Conservation (phyloP, 2,797 vertebrate genomes). For the Lemur catta region DNA sequence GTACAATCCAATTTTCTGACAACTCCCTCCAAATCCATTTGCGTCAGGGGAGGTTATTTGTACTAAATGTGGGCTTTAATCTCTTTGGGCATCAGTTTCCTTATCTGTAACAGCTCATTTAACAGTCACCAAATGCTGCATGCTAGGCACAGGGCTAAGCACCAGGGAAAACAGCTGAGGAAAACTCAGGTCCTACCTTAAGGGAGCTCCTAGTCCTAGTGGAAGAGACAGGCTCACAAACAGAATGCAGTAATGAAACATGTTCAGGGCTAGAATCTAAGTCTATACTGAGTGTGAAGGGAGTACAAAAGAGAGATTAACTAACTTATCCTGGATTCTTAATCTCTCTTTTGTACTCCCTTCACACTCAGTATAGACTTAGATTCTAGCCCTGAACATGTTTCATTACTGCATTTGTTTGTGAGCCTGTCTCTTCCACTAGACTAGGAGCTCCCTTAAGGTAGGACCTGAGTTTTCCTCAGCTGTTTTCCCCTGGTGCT, state of each 20-base stretch:
- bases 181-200: not conserved
- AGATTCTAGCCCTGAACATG: not conserved
- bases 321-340: no score
- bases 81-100: not conserved
- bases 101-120: not conserved
- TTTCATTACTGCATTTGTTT: not conserved
- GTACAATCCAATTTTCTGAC: not conserved
- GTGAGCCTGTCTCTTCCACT: not conserved
- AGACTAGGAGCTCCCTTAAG: not conserved
- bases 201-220: not conserved
- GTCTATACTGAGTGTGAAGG: not conserved
- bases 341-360: not conserved
- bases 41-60: not conserved
- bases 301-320: not conserved
- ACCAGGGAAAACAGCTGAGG: not conserved
- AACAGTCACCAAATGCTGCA: not conserved
- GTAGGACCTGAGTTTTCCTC: not conserved
- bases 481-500: not conserved
- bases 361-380: not conserved
- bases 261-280: not conserved
- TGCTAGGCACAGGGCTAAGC: not conserved
- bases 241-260: not conserved
- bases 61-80: not conserved
- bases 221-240: not conserved
- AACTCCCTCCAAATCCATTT: conserved; percentile 2